phyloP scores from a whole-genome alignment of 2,113 vertebrate genomes.

The Poicephalus gulielmi region DNA sequence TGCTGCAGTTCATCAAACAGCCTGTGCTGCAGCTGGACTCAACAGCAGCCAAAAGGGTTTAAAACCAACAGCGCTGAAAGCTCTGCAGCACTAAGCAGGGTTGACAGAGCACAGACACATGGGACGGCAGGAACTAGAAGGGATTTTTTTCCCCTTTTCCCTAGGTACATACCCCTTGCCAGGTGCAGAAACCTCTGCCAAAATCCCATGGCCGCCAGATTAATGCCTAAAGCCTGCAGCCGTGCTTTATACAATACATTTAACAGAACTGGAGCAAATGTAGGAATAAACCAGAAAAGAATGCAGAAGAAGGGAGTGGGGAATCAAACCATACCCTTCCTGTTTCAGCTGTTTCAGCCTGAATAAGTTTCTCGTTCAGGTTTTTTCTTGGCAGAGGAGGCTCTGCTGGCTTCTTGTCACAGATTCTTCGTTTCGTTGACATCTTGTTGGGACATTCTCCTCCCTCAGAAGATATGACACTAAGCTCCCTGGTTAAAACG shows the following conservation, averaged over 20 bases:
- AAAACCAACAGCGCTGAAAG: neutral
- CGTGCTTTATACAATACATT: neutral
- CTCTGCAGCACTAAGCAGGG: neutral
- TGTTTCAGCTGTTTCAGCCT: conserved; percentile 83
- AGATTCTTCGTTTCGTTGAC: conserved; percentile 72
- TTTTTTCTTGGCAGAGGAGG: conserved; percentile 66
- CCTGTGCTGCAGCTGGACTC: neutral
- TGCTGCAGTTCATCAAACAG: neutral
- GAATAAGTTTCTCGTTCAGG: conserved; percentile 73
- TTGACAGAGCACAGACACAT: neutral
- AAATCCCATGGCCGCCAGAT: neutral
- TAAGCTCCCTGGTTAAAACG: conserved; percentile 84
- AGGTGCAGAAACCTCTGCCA: neutral
- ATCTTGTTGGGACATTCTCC: conserved; percentile 79
- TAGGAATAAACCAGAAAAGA: neutral
- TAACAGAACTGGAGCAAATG: neutral
- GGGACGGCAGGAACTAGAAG: neutral
- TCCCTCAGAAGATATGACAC: conserved; percentile 85
- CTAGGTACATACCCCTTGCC: neutral
- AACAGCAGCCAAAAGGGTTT: neutral
- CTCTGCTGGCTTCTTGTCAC: conserved; percentile 77
- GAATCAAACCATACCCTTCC: conserved; percentile 79
- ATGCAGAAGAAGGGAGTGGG: neutral
- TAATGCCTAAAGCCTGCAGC: neutral
- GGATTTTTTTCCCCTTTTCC: neutral